A percentile compares a stretch with the other conserved stretches of the same genome.
These are phyloP conservation scores for Spinus olivaceus DNA, from an alignment of 2,797 vertebrate species.

Conservation along the genomic window DNA sequence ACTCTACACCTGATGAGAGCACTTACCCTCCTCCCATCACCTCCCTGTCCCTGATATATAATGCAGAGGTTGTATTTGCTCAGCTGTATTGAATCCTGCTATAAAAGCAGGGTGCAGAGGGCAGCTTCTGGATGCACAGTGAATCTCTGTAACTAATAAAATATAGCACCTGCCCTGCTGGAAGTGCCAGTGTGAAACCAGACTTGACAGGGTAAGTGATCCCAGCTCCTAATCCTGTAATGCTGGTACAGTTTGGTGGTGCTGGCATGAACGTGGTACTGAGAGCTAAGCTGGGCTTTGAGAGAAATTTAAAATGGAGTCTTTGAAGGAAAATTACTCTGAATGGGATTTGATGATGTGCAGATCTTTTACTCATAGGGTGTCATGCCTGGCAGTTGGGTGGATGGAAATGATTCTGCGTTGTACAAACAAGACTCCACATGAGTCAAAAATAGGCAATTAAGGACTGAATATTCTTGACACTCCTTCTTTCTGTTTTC, in stretches of 20 bases:
- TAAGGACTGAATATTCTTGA: neutral
- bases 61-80: slow-evolving; percentile 47
- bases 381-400: neutral
- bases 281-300: neutral
- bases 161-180: neutral
- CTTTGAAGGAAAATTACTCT: neutral
- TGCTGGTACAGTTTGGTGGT: neutral
- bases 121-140: slow-evolving; percentile 16
- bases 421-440: neutral
- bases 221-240: slow-evolving; percentile 23
- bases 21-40: neutral
- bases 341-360: neutral
- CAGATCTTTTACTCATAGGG: neutral
- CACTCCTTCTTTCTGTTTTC: neutral
- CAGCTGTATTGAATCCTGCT: slow-evolving; percentile 21
- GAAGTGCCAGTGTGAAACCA: slow-evolving; percentile 24
- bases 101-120: slow-evolving; percentile 37
- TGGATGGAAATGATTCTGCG: neutral
- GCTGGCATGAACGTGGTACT: neutral
- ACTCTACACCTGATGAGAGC: neutral
- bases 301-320: neutral
- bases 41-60: neutral
- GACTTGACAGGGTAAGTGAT: slow-evolving; percentile 8
- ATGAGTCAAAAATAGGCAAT: neutral
- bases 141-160: slow-evolving; percentile 44